Evolutionary conservation across 2,888 invertebrate species (phyloP).

Genomic region (Serripes groenlandicus): DNA sequence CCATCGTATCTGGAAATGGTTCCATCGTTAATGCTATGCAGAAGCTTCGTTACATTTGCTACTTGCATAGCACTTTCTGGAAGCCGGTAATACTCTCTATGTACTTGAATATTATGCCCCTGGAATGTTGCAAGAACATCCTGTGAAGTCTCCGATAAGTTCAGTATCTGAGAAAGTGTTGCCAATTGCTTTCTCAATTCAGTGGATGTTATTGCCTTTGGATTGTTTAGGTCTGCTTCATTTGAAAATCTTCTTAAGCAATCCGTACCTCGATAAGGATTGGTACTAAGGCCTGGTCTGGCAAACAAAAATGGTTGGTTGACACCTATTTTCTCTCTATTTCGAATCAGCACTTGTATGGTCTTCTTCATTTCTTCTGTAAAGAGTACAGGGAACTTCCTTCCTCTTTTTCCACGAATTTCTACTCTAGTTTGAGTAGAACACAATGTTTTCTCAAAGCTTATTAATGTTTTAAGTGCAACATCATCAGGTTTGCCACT

Average conservation of each 20-base stretch:
- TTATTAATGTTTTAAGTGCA: conserved; percentile 25
- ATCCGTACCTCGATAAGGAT: conserved; percentile 54
- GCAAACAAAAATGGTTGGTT: conserved; percentile 24
- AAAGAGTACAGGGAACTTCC: conserved; percentile 43
- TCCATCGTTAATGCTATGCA: conserved; percentile 45
- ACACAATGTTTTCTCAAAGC: conserved; percentile 49
- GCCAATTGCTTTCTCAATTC: conserved; percentile 59
- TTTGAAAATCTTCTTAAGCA: conserved; percentile 32
- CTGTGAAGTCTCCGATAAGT: conserved; percentile 51
- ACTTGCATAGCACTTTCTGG: conserved; percentile 48
- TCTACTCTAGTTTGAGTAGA: conserved; percentile 37
- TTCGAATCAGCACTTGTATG: conserved; percentile 19
- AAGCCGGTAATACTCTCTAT: conserved; percentile 50
- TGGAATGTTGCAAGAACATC: conserved; percentile 60
- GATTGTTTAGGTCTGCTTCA: conserved; percentile 26
- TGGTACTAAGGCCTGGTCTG: conserved; percentile 11
- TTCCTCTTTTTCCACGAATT: conserved; percentile 48
- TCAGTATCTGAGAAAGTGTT: conserved; percentile 59
- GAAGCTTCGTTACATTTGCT: conserved; percentile 54
- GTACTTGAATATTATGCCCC: conserved; percentile 60
- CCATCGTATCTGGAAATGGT: conserved; percentile 40
- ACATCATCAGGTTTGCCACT: conserved; percentile 6
- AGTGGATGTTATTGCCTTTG: conserved; percentile 49
- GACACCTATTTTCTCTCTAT: conserved; percentile 26
- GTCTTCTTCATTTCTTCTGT: conserved; percentile 41